A percentile compares a stretch with the other conserved stretches of the same genome.
These are phyloP conservation scores for Antechinus stuartii DNA, from an alignment of 2,113 vertebrate genomes.

Conservation along the genomic window DNA sequence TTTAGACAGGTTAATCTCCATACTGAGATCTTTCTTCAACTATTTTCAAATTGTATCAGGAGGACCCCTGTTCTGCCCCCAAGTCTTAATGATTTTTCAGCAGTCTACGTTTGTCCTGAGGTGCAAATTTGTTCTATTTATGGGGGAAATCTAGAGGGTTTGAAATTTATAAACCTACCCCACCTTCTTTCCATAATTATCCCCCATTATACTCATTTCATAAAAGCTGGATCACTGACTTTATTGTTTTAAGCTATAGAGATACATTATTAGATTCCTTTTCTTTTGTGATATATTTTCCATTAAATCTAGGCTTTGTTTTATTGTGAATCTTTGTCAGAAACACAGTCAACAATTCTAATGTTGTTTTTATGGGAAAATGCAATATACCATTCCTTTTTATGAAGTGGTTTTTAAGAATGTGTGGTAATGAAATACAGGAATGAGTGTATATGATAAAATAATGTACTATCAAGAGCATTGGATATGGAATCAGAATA, in stretches of 20 bases:
- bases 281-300: background rate
- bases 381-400: background rate
- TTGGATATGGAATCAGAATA: background rate
- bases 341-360: background rate
- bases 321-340: background rate
- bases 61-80: too few relatives aligned
- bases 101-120: too few relatives aligned
- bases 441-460: background rate
- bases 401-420: background rate
- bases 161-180: too few relatives aligned
- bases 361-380: background rate
- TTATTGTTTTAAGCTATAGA: background rate
- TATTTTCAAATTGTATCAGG: too few relatives aligned
- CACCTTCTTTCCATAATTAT: too few relatives aligned
- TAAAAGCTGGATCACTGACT: background rate
- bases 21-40: too few relatives aligned
- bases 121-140: too few relatives aligned
- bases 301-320: background rate
- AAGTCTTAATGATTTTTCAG: too few relatives aligned
- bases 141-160: too few relatives aligned
- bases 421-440: background rate
- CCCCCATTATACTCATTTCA: background rate
- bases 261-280: background rate
- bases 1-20: too few relatives aligned
- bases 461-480: background rate